Conservation (phyloP, 2,113 vertebrate genomes). For the Panthera uncia region DNA sequence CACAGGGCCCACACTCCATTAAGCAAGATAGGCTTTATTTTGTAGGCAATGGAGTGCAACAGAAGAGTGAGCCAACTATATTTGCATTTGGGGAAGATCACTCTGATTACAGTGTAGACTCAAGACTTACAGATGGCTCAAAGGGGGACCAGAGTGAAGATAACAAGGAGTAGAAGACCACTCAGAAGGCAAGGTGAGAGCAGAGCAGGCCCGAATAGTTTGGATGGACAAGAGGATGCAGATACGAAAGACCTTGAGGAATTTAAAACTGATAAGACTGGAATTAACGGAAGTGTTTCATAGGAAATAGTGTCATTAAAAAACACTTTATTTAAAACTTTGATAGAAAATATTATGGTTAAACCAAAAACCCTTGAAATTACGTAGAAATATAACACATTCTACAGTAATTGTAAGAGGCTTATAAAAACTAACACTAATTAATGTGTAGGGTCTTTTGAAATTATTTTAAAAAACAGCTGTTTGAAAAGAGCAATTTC, state of each 20-base stretch:
- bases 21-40: background rate
- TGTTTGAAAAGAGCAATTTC: background rate
- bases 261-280: background rate
- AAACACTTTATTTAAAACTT: background rate
- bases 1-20: rapidly evolving
- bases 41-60: background rate
- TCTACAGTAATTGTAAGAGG: background rate
- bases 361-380: slow-evolving; percentile 3
- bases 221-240: background rate
- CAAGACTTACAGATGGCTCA: background rate
- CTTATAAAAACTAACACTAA: background rate
- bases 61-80: background rate
- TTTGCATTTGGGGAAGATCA: background rate
- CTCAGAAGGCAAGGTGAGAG: background rate
- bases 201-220: background rate
- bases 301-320: background rate
- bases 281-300: background rate
- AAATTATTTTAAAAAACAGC: background rate
- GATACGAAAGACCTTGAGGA: background rate
- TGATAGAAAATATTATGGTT: background rate
- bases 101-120: background rate
- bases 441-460: background rate
- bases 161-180: background rate
- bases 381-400: background rate
- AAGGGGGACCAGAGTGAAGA: background rate